Conservation (phyloP, 2,113 vertebrate species). For the Bubo bubo region DNA sequence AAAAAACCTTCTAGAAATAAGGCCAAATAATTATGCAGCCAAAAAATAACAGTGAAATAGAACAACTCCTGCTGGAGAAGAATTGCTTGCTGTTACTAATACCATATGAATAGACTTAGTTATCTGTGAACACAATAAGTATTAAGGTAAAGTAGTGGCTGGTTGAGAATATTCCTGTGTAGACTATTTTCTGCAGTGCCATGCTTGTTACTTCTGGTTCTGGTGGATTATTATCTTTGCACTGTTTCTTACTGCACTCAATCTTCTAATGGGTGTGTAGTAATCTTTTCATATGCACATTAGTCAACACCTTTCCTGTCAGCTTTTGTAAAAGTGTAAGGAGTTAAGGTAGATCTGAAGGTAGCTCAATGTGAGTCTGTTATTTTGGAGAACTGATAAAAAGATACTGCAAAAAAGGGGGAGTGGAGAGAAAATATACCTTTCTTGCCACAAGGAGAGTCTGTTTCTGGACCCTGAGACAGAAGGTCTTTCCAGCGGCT, state of each 20-base stretch:
- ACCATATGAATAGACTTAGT: neutral
- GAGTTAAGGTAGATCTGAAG: neutral
- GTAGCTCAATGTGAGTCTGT: neutral
- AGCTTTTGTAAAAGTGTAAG: neutral
- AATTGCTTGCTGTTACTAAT: neutral
- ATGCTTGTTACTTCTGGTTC: neutral
- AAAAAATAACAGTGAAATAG: neutral
- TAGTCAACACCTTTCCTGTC: neutral
- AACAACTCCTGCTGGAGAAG: neutral
- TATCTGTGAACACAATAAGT: neutral
- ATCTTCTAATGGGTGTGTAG: neutral
- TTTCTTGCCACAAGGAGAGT: neutral
- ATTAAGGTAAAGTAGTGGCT: neutral
- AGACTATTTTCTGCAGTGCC: neutral
- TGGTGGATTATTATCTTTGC: neutral
- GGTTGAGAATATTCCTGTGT: neutral
- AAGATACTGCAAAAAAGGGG: neutral
- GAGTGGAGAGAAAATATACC: neutral
- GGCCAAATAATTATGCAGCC: neutral
- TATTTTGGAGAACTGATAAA: neutral
- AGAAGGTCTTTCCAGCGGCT: neutral
- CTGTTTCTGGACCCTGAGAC: neutral
- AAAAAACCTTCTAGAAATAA: neutral
- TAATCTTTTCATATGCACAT: neutral
- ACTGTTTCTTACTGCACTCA: neutral